Evolutionary conservation across 2,797 vertebrate species (phyloP).

Genomic region (Odontamblyopus rebecca): DNA sequence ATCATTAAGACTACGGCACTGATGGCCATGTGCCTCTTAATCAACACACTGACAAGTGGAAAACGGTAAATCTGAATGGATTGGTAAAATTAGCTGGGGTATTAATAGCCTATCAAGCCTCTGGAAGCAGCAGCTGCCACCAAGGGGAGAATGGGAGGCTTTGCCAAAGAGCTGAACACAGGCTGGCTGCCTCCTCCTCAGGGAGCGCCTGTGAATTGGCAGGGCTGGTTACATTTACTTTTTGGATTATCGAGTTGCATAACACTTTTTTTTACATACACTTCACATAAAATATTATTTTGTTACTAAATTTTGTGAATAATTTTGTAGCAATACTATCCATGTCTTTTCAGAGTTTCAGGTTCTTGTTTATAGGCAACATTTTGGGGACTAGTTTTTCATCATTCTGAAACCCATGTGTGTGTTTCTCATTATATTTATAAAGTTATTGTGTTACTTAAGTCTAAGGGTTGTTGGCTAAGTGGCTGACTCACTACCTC

Average conservation of each 20-base stretch:
- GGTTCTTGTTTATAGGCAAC: no score
- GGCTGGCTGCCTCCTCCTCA: slow-evolving; percentile 71
- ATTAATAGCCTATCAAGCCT: slow-evolving; percentile 82
- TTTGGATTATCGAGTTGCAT: neutral
- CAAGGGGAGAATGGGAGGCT: slow-evolving; percentile 53
- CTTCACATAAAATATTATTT: neutral
- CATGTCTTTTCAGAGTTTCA: no score
- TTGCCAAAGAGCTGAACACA: slow-evolving; percentile 75
- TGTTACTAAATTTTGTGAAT: no score
- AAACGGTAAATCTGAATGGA: slow-evolving; percentile 80
- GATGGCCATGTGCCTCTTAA: slow-evolving; percentile 78
- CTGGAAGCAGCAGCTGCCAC: slow-evolving; percentile 81
- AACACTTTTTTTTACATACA: neutral
- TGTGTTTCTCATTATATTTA: neutral
- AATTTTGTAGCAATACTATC: no score
- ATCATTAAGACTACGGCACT: slow-evolving; percentile 60
- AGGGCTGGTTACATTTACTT: neutral
- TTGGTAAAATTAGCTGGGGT: slow-evolving; percentile 80
- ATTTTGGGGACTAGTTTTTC: no score
- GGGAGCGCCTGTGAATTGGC: slow-evolving; percentile 47
- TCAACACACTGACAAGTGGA: slow-evolving; percentile 76
- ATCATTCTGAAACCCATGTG: neutral
- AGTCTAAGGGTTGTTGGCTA: neutral
- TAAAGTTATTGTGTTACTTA: neutral
- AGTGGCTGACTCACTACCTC: neutral